These are phyloP conservation scores for Polyergus mexicanus DNA, from an alignment of 1,140 invertebrate species.

Conservation along the genomic window DNA sequence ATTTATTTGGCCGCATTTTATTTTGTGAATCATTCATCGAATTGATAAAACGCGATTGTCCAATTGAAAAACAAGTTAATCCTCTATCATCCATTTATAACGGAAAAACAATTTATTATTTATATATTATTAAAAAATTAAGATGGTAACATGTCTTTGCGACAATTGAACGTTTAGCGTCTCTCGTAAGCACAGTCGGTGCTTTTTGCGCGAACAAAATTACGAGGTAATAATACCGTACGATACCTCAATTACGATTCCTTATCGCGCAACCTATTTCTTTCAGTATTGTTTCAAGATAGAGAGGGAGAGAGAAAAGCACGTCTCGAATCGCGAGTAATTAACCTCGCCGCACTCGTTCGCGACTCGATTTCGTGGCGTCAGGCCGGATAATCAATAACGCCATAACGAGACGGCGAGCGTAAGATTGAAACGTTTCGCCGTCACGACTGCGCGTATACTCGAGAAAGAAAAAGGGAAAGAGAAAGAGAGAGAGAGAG, in stretches of 20 bases:
- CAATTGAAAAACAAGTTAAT: background rate
- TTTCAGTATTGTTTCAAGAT: slow-evolving; percentile 11
- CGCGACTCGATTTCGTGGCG: slow-evolving; percentile 61
- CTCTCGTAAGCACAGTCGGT: background rate
- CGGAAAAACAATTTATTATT: background rate
- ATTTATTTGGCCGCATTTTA: background rate
- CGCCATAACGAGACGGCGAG: slow-evolving; percentile 61
- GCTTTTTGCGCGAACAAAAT: background rate
- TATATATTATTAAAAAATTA: background rate
- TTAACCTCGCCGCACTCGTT: slow-evolving; percentile 54
- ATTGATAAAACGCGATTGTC: background rate
- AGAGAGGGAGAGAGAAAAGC: background rate
- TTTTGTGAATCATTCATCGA: background rate
- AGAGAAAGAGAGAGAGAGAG: slow-evolving; percentile 53
- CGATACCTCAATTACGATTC: slow-evolving; percentile 25
- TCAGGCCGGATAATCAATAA: slow-evolving; percentile 73
- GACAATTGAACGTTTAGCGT: background rate
- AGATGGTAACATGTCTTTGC: background rate
- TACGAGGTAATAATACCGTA: background rate
- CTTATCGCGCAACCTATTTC: slow-evolving; percentile 30
- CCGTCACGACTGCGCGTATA: slow-evolving; percentile 54
- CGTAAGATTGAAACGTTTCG: slow-evolving; percentile 73
- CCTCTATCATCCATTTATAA: background rate
- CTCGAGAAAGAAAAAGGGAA: slow-evolving; percentile 38
- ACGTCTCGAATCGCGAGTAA: slow-evolving; percentile 56